phyloP scores from a whole-genome alignment of 2,888 invertebrate species.

The Phorcus lineatus region DNA sequence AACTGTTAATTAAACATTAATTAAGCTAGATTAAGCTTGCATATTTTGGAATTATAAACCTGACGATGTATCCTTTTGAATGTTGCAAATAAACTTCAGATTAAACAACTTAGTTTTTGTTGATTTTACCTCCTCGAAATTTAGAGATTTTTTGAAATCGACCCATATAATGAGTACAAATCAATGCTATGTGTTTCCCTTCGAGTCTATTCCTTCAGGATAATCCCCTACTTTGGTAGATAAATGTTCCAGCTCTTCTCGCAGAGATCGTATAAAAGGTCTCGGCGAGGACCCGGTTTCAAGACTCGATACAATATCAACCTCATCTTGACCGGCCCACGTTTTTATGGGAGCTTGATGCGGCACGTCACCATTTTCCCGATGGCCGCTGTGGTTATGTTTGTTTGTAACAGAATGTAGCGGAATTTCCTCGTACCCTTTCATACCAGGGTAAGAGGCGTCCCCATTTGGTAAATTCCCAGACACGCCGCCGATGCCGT shows the following conservation, averaged over 20 bases:
- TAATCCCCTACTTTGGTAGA: conserved; percentile 2
- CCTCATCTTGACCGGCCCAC: conserved; percentile 32
- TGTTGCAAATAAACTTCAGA: too few relatives aligned
- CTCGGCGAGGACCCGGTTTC: conserved; percentile 31
- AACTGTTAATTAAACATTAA: too few relatives aligned
- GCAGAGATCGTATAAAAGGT: conserved; percentile 35
- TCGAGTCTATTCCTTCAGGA: not conserved
- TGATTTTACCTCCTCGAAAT: too few relatives aligned
- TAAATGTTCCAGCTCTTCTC: conserved; percentile 37
- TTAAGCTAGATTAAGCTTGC: too few relatives aligned
- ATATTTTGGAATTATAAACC: too few relatives aligned
- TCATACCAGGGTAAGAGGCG: not conserved
- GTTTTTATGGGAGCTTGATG: conserved; percentile 6
- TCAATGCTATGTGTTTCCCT: not conserved
- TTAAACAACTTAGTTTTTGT: too few relatives aligned
- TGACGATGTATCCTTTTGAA: too few relatives aligned
- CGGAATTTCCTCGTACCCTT: not conserved
- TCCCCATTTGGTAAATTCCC: conserved; percentile 1
- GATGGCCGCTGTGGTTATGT: not conserved
- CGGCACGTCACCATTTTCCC: not conserved
- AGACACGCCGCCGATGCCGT: not conserved
- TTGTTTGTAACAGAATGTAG: not conserved
- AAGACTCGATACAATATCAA: conserved; percentile 38
- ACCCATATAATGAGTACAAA: not conserved
- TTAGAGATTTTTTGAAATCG: too few relatives aligned